Base-by-base conservation (phyloP, 2,113 vertebrate genomes). In the Riparia riparia region DNA sequence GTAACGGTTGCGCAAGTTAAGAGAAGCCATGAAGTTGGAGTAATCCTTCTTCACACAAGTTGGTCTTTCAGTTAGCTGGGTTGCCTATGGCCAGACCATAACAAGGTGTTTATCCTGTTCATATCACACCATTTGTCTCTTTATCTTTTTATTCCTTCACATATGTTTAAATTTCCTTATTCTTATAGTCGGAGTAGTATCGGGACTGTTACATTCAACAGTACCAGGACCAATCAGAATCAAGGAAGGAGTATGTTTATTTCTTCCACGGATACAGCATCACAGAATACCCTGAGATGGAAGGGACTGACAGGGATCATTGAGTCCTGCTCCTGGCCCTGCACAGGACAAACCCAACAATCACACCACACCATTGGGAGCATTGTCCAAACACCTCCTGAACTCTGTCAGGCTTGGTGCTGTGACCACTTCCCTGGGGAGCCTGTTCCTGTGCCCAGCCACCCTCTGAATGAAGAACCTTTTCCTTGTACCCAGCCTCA, bases 21-120 rank as follows among this genome's bases (percentile, higher is more conserved):
- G 99, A 17, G 99, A 99, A 3, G 99, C 98, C 99, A 99, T 99
- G 97, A 99, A 99, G 97, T 99, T 99, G 96, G 99, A 99, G 94
- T 99, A 99, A 93, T 99, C 99, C 94, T 99, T 99, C 97, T 99
- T 99, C 92, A 99, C 99, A 73, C 99, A 99, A 28, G 98, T 97
- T 9, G 99, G 99, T 83, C 99, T 98, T 95, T 99, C 99, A 0
- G 98, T 99, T 69, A 99, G 98, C 96, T 99, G 99, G 24, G 98
- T 99, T 66, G 97, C 97, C 99, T 99, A 32, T 44, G 83, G 91
- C 58, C 45, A 95, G 73, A 97, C 3, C 71, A 88, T 6, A 64
- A 7, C 51, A 1, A 77, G n/a, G 12, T 76, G 34, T 70, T 85
- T 47, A 54, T 13, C 41, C 8, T 18, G 41, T 18, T 79, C 24